Evolutionary conservation across 1,140 invertebrate genomes (phyloP), one percentile per base, ranked within the genome.

Genomic region (Platyscapa corneri): DNA sequence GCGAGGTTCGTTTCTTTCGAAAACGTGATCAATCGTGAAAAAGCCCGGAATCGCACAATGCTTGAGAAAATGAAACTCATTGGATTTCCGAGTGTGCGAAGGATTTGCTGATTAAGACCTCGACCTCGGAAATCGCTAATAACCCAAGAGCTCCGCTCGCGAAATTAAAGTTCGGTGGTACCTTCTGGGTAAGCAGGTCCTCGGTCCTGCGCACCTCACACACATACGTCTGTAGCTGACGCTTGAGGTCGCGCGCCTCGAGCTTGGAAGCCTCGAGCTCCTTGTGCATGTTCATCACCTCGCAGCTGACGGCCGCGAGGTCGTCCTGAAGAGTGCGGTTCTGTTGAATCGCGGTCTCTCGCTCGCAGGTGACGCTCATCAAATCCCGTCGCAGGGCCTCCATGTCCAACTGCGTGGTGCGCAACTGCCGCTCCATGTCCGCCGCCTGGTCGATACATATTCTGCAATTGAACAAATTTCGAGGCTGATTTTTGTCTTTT

Each of bases 171-270:
- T 23, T 0, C 16, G 20, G 34, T 39, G 34, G 37, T 80, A 95
- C 95, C 93, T 96, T 96, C 86, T 94, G 93, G 76, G 94, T 94
- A 27, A 96, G 90, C 46, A 96, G 89, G 81, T 96, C 96, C 90
- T 96, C 96, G 86, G 95, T 95, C 86, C 95, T 92, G 88, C 95
- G 94, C 20, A 96, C 95, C 93, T 96, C 95, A 88, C 94, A 94
- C 23, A 96, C 95, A 91, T 96, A 96, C 88, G 95, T 95, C 88
- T 96, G 96, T 86, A 96, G 90, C 88, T 96, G 96, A 86, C 94
- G 94, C 90, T 96, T 96, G 42, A 96, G 90, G 88, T 95, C 94
- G 74, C 95, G 95, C 0, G 95, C 95, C 93, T 96, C 95, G 88
- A 94, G 94, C 64, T 93, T 93, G 10, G 94, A 94, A 64, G 94